Percentiles rank a stretch among this genome's conserved stretches.
These are phyloP conservation scores for Leucoraja ocellata DNA, from an alignment of 2,797 vertebrate genomes.

Conservation along the genomic window DNA sequence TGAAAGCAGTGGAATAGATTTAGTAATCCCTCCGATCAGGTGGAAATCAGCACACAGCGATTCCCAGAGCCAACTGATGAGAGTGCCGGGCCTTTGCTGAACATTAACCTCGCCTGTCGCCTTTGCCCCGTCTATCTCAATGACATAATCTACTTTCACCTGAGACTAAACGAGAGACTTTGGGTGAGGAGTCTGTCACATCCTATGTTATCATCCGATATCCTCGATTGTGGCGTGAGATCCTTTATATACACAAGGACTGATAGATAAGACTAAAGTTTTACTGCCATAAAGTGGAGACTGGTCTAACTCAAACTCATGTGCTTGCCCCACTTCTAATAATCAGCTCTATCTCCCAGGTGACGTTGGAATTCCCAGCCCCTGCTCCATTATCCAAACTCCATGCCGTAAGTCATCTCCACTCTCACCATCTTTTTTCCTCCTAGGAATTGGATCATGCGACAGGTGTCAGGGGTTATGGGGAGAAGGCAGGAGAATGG, in stretches of 20 bases:
- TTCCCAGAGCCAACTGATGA: background rate
- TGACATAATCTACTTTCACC: no score
- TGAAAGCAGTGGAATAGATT: background rate
- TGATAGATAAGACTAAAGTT: background rate
- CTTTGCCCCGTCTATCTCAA: background rate
- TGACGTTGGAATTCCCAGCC: background rate
- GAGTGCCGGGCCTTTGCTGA: background rate
- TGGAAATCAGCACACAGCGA: background rate
- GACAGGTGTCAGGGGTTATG: no score
- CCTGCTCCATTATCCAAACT: background rate
- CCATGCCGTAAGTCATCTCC: background rate
- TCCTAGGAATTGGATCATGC: no score
- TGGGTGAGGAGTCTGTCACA: background rate
- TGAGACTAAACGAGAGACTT: background rate
- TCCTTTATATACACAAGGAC: background rate
- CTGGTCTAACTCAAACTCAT: background rate
- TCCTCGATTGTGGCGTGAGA: background rate
- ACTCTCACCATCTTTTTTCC: background rate
- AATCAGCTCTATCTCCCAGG: background rate
- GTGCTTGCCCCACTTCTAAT: background rate
- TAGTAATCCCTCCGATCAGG: background rate
- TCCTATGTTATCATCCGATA: background rate
- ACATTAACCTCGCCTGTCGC: background rate
- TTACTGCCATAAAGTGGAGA: background rate
- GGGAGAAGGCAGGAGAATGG: no score